Base-by-base conservation (phyloP, 1,140 invertebrate species). In the Lepidurus apus region DNA sequence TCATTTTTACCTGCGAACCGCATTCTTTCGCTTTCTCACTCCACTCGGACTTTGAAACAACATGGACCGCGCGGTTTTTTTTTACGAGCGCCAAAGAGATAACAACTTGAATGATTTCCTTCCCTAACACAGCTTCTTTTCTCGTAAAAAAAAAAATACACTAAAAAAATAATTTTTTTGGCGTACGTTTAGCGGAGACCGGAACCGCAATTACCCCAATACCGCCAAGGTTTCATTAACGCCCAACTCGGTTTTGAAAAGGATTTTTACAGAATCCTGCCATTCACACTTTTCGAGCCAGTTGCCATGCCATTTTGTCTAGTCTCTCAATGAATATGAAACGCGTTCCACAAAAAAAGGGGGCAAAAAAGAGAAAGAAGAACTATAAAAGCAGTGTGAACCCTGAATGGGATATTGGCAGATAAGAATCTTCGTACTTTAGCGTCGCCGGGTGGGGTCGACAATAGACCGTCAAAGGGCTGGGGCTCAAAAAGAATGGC, bases 1-100 rank as follows among this genome's bases (percentile, higher is more conserved):
- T 65, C 53, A 65, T 65, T 65, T 47, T 65, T 65, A 65, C 53
- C 53, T 65, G 53, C 17, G 53, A 65, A 65, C 53, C 53, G 53
- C 53, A 65, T 65, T 65, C 53, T 65, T 65, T 13, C 17, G 53
- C 53, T 65, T 65, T 65, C 13, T 13, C 53, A 13, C 53, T 21
- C 53, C 7, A 65, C 53, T n/a, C 53, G 21, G 21, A 13, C 21
- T 65, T 21, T 65, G 53, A 17, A 65, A 65, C 53, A 65, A 65
- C 53, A 65, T 13, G 53, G 21, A 13, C 53, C 53, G 17, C 17
- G 17, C 13, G 10, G n/a, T 9, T 65, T 65, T 65, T 65, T 65
- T 21, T 65, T 65, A 65, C 53, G 53, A 65, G n/a, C 53, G 53
- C 53, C 53, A 65, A 65, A 7, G 53, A 65, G 53, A 65, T 65